phyloP scores from a whole-genome alignment of 2,113 vertebrate species.

The Ictalurus punctatus region DNA sequence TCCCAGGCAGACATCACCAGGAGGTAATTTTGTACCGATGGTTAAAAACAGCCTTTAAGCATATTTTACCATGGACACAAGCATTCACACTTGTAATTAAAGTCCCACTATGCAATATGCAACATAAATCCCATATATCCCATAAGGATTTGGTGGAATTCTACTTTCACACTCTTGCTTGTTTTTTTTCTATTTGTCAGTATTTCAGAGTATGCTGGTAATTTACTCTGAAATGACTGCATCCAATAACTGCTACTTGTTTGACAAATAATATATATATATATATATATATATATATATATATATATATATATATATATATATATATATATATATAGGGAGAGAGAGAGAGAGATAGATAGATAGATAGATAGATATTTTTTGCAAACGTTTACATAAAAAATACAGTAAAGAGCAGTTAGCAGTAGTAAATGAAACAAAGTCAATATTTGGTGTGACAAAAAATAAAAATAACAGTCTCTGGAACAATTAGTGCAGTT shows the following conservation, averaged over 20 bases:
- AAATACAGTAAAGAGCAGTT: no score
- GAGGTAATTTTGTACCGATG: background rate
- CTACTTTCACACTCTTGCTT: background rate
- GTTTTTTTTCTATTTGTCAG: background rate
- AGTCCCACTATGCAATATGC: background rate
- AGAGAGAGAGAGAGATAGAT: no score
- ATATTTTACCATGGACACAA: background rate
- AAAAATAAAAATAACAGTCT: no score
- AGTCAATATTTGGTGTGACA: no score
- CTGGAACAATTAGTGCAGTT: no score
- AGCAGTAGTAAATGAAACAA: no score
- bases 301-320: no score
- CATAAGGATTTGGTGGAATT: background rate
- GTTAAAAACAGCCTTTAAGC: background rate
- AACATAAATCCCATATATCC: background rate
- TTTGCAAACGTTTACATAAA: no score
- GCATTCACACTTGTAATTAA: background rate
- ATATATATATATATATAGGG: no score
- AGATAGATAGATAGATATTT: no score
- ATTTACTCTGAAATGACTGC: background rate
- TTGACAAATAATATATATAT: background rate
- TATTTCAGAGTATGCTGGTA: background rate
- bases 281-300: no score
- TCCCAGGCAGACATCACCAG: background rate
- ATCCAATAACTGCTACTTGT: background rate